Evolutionary conservation across 1,140 invertebrate species (phyloP).

Genomic region (Drosophila athabasca): DNA sequence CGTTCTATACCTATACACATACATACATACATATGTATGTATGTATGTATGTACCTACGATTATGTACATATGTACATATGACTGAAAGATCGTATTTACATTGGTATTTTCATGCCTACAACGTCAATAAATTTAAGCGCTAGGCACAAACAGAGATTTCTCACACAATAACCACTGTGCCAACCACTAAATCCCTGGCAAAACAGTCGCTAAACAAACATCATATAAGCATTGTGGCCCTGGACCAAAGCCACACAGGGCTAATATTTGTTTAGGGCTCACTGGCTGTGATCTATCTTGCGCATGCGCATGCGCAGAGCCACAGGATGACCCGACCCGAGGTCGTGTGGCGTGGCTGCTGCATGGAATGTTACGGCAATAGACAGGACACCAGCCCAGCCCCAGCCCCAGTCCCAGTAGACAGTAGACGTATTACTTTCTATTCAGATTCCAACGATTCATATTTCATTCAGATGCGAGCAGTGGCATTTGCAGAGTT

Average conservation of each 20-base stretch:
- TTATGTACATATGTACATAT: no score
- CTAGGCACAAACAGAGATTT: conserved; percentile 65
- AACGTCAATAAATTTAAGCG: conserved; percentile 63
- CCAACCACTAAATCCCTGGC: conserved; percentile 61
- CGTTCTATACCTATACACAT: conserved; percentile 11
- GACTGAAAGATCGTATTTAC: conserved; percentile 33
- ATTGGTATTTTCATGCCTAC: conserved; percentile 69
- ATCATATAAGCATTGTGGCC: conserved; percentile 33
- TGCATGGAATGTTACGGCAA: conserved; percentile 1
- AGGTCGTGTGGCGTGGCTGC: conserved; percentile 31
- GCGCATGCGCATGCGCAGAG: conserved; percentile 67
- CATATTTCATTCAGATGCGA: no score
- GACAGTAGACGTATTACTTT: neutral
- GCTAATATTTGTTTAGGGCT: conserved; percentile 74
- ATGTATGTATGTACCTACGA: neutral
- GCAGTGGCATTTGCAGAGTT: no score
- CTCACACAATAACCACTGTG: conserved; percentile 70
- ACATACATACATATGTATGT: neutral
- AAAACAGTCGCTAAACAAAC: conserved; percentile 62
- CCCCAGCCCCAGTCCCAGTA: neutral
- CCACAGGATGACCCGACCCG: conserved; percentile 28
- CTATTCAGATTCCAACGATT: neutral
- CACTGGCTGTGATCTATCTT: conserved; percentile 28
- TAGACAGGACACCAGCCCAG: conserved; percentile 36
- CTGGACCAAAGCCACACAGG: conserved; percentile 32